phyloP scores from a whole-genome alignment of 2,797 vertebrate species.

The Catostomus latipinnis region DNA sequence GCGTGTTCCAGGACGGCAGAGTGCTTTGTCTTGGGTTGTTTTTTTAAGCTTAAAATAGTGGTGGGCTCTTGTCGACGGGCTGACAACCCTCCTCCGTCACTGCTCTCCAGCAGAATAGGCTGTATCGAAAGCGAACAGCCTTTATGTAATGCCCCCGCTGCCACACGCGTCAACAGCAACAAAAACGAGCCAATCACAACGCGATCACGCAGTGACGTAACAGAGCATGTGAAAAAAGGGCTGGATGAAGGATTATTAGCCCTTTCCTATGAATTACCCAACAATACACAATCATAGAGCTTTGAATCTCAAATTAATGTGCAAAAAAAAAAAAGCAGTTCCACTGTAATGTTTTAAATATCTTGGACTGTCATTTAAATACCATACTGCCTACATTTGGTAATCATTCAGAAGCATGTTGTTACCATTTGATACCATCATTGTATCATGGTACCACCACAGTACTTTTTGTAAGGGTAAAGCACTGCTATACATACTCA shows the following conservation, averaged over 20 bases:
- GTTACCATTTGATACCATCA: too few relatives aligned
- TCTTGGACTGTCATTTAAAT: too few relatives aligned
- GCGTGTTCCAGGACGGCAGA: conserved; percentile 63
- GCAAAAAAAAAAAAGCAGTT: too few relatives aligned
- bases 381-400: too few relatives aligned
- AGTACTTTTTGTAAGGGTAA: too few relatives aligned
- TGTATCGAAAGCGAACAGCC: fast-evolving
- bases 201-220: conserved; percentile 80
- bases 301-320: too few relatives aligned
- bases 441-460: too few relatives aligned
- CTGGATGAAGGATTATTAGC: conserved; percentile 55
- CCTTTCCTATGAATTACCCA: not conserved
- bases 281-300: not conserved
- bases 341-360: too few relatives aligned
- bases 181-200: conserved; percentile 76
- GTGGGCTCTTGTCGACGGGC: conserved; percentile 47
- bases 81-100: conserved; percentile 36
- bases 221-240: conserved; percentile 68
- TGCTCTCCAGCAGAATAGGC: conserved; percentile 71
- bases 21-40: conserved; percentile 63
- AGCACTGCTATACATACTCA: too few relatives aligned
- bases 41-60: conserved; percentile 53
- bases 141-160: conserved; percentile 54
- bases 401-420: too few relatives aligned
- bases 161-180: conserved; percentile 70